These are phyloP conservation scores for Morpho helenor DNA, from an alignment of 2,888 invertebrate species.

Conservation along the genomic window DNA sequence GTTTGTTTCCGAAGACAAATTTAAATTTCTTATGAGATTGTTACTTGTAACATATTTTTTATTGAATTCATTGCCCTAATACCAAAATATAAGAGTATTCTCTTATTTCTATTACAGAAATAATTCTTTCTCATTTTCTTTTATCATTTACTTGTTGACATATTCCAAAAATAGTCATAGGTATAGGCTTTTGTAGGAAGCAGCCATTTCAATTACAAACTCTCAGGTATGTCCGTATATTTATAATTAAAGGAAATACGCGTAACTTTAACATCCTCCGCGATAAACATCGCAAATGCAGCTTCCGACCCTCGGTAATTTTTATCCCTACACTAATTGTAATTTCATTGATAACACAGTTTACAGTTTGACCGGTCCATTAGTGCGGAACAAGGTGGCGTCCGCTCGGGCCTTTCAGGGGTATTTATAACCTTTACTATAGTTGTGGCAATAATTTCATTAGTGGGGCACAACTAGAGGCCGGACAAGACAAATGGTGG, in stretches of 20 bases:
- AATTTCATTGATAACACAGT: conserved; percentile 79
- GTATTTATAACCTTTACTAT: conserved; percentile 78
- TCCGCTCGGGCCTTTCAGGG: conserved; percentile 64
- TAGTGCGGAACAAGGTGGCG: conserved; percentile 75
- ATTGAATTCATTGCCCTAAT: too few species aligned
- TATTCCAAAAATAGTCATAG: too few species aligned
- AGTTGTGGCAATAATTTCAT: conserved; percentile 81
- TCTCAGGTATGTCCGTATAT: not conserved
- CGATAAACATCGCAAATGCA: conserved; percentile 53
- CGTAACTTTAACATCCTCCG: conserved; percentile 43
- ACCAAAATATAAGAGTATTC: too few species aligned
- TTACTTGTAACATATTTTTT: too few species aligned
- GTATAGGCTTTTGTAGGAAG: too few species aligned
- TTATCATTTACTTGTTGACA: not conserved
- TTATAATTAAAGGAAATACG: conserved; percentile 20
- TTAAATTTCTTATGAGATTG: too few species aligned
- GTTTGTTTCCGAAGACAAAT: too few species aligned
- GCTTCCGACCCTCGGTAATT: conserved; percentile 67
- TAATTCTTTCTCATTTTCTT: not conserved
- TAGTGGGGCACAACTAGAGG: conserved; percentile 76
- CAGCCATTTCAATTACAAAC: too few species aligned
- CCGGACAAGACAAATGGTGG: conserved; percentile 79
- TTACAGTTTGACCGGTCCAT: conserved; percentile 80
- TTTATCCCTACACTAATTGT: conserved; percentile 74
- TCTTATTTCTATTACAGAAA: too few species aligned